Conservation (phyloP, 1,140 invertebrate species). For the Scylla paramamosain region DNA sequence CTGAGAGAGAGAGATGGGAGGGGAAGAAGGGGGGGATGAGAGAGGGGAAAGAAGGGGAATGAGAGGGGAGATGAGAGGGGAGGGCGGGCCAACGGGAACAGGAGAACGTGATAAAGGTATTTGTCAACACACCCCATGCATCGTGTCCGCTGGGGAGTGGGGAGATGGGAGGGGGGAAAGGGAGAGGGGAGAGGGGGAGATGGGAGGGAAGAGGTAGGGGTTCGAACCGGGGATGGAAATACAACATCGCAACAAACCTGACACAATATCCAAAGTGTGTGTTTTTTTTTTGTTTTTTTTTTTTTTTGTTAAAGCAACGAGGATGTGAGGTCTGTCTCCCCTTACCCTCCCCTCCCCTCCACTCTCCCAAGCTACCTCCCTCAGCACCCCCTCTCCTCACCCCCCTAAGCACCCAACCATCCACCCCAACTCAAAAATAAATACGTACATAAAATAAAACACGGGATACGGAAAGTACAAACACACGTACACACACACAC, state of each 20-base stretch:
- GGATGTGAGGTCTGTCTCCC: not conserved
- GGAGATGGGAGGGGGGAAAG: not conserved
- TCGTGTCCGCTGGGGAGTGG: not conserved
- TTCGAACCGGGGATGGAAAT: not conserved
- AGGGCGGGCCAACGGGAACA: not conserved
- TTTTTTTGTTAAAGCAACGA: not conserved
- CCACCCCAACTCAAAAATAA: not conserved
- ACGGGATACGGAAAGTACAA: not conserved
- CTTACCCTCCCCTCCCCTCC: not conserved
- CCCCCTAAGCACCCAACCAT: not conserved
- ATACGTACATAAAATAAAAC: conserved; percentile 7
- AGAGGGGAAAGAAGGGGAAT: not conserved
- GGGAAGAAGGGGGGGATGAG: not conserved
- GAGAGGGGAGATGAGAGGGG: too few relatives aligned
- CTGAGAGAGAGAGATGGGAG: too few relatives aligned
- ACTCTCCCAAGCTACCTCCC: not conserved
- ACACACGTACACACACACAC: not conserved
- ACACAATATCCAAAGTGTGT: not conserved
- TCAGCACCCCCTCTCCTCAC: not conserved
- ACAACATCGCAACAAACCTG: not conserved
- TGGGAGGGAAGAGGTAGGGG: too few relatives aligned
- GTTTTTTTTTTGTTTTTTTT: too few relatives aligned
- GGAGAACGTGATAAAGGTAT: not conserved
- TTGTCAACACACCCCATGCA: not conserved
- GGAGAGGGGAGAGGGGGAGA: too few relatives aligned